Percentiles rank a stretch among this genome's conserved stretches.
Evolutionary conservation across 2,888 invertebrate genomes (phyloP).

Genomic region (Rhagophthalmus giganteus): DNA sequence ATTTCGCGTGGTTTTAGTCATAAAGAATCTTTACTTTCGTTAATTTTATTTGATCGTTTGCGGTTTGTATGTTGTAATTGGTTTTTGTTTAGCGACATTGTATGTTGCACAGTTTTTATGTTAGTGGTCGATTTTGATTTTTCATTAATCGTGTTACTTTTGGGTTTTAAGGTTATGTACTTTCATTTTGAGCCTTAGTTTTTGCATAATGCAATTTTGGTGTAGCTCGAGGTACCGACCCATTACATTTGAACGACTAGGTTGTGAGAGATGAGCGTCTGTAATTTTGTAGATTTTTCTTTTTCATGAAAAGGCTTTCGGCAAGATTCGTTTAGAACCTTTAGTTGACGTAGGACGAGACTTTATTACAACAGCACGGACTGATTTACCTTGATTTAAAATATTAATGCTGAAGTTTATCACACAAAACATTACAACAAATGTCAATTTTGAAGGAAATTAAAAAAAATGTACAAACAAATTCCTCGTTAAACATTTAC

Average conservation of each 20-base stretch:
- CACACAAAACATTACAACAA: too few species aligned
- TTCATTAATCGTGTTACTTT: constrained; percentile 12
- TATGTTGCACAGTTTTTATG: constrained; percentile 16
- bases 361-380: constrained; percentile 41
- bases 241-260: constrained; percentile 42
- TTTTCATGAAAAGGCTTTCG: constrained; percentile 44
- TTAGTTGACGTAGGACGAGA: constrained; percentile 36
- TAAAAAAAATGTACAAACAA: too few species aligned
- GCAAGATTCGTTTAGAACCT: constrained; percentile 32
- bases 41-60: constrained; percentile 25
- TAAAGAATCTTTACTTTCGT: constrained; percentile 22
- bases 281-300: constrained; percentile 42
- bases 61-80: constrained; percentile 24
- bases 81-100: constrained; percentile 15
- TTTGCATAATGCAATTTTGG: constrained; percentile 14
- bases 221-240: constrained; percentile 18
- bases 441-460: too few species aligned
- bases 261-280: constrained; percentile 36
- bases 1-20: constrained; percentile 49
- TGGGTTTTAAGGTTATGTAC: constrained; percentile 13
- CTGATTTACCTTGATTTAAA: constrained; percentile 47
- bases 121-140: constrained; percentile 24
- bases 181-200: constrained; percentile 10
- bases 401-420: too few species aligned
- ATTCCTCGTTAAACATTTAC: too few species aligned